These are phyloP conservation scores for Aphis gossypii DNA, from an alignment of 1,140 invertebrate genomes.

Conservation along the genomic window DNA sequence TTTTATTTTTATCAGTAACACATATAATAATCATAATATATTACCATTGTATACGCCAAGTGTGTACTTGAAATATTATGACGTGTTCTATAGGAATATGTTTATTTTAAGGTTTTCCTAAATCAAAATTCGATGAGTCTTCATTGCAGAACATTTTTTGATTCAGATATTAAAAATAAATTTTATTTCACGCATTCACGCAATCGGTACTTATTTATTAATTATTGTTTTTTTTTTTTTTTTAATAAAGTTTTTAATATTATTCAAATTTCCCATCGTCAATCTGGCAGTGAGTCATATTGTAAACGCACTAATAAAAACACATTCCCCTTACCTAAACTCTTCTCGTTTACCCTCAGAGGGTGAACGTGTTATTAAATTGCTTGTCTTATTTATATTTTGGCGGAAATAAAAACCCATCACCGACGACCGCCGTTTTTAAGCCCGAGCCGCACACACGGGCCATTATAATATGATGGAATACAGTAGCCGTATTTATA, in stretches of 20 bases:
- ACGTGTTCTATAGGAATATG: no score
- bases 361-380: slow-evolving; percentile 48
- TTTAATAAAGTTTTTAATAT: background rate
- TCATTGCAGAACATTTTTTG: no score
- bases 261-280: background rate
- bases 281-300: slow-evolving; percentile 19
- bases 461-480: background rate
- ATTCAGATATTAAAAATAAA: no score
- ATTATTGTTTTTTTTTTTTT: background rate
- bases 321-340: background rate
- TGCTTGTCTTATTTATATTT: slow-evolving; percentile 29
- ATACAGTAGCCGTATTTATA: background rate
- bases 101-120: background rate
- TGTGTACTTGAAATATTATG: no score
- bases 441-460: background rate
- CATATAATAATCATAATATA: background rate
- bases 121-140: background rate
- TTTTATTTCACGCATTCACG: background rate
- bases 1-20: background rate
- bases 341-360: background rate
- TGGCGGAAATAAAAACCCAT: slow-evolving; percentile 33
- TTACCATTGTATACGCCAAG: background rate
- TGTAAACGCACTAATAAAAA: background rate
- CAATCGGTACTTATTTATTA: background rate
- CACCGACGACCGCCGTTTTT: slow-evolving; percentile 2